Evolutionary conservation across 2,888 invertebrate genomes (phyloP), one percentile per base, ranked within the genome.

Genomic region (Erebia aethiops): DNA sequence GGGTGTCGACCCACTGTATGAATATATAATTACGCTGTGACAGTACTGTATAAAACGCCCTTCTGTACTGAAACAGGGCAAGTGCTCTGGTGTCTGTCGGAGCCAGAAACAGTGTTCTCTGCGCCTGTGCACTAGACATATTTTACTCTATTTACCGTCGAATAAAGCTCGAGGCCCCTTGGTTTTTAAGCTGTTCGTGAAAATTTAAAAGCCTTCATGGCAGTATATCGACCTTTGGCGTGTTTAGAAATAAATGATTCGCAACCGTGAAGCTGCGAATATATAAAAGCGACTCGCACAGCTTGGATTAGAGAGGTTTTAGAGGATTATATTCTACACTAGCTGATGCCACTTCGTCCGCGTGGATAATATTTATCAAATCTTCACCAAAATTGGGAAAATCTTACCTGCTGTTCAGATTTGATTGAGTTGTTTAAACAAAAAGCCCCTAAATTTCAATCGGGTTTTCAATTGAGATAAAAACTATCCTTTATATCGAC

Each of bases 171-270:
- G 83, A 79, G 82, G 82, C 80, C 83, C 85, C 87, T 88, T 87
- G 90, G 88, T 90, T 87, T 87, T 83, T 83, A 78, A 77, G 79
- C 79, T 80, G 80, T 82, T 87, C 87, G 87, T 89, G 85, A 87
- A 89, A 90, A 85, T 90, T 90, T 90, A 89, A 90, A 90, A 86
- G 82, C 86, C 83, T 82, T 85, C 85, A 85, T 86, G 78, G 87
- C 84, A 81, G 86, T 88, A 87, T 89, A 88, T 87, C 87, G 81
- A 78, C 80, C 64, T 64, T 64, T 52, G 64, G 64, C 52, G 26
- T 51, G 64, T 52, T 64, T 64, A 64, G 64, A 52, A 64, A 64
- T 64, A 64, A 64, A 64, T 64, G 52, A 64, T 64, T 64, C 64
- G 51, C 52, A 41, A 35, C 3, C 52, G 26, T 63, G 62, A 49